A percentile compares a stretch with the other conserved stretches of the same genome.
These are phyloP conservation scores for Buphagus erythrorhynchus DNA, from an alignment of 2,797 vertebrate genomes.

Conservation along the genomic window DNA sequence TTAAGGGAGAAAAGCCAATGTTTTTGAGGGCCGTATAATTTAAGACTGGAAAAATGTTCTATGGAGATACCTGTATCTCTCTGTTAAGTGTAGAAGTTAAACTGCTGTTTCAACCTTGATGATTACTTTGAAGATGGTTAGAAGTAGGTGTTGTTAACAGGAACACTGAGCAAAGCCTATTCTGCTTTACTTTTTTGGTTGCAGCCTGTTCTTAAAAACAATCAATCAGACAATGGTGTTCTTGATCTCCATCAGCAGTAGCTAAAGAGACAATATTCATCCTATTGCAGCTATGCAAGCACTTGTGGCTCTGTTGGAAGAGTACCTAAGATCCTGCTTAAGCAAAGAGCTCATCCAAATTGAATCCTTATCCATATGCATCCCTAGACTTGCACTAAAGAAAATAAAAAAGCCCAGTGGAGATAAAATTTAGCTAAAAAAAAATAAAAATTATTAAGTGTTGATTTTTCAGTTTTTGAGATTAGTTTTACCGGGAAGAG, in stretches of 20 bases:
- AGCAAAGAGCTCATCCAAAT: not conserved
- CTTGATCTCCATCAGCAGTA: not conserved
- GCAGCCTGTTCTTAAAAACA: not conserved
- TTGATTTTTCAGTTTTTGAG: not conserved
- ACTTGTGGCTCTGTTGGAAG: not conserved
- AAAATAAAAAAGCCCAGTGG: not conserved
- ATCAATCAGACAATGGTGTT: not conserved
- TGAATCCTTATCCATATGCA: not conserved
- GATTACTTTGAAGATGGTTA: not conserved
- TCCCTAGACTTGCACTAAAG: not conserved
- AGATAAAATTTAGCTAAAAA: not conserved
- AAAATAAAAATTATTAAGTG: not conserved
- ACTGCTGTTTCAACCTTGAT: not conserved
- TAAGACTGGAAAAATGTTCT: not conserved
- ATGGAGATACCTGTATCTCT: not conserved
- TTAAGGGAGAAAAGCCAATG: not conserved
- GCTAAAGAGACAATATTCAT: not conserved
- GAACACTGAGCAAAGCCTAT: not conserved
- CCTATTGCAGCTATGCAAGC: not conserved
- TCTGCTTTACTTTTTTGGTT: not conserved
- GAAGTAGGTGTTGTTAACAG: not conserved
- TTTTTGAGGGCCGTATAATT: not conserved
- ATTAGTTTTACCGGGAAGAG: not conserved
- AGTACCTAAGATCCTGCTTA: not conserved
- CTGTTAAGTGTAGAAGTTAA: not conserved